Evolutionary conservation across 2,888 invertebrate genomes (phyloP).

Genomic region (Microplitis deprimator): DNA sequence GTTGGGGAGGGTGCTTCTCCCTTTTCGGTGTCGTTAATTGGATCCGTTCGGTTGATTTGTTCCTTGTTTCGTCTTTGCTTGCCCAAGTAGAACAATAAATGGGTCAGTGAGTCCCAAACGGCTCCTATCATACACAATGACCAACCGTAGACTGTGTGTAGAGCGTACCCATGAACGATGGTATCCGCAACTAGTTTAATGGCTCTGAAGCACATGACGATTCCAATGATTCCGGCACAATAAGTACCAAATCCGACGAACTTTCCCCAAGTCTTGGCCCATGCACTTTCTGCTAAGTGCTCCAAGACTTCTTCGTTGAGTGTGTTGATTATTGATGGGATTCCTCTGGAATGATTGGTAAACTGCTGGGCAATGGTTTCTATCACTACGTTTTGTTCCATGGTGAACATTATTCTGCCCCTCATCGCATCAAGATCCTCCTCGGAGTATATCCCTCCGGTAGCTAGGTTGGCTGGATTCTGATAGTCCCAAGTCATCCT

Average conservation of each 20-base stretch:
- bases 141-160: conserved; percentile 24
- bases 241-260: conserved; percentile 32
- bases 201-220: not conserved
- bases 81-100: conserved; percentile 17
- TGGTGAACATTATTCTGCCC: conserved; percentile 32
- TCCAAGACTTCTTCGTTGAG: conserved; percentile 42
- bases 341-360: conserved; percentile 1
- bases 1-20: conserved; percentile 33
- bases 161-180: not conserved
- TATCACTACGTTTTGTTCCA: conserved; percentile 15
- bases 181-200: not conserved
- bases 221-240: conserved; percentile 28
- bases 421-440: conserved; percentile 32
- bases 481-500: conserved; percentile 41
- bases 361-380: conserved; percentile 29
- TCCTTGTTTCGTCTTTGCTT: not conserved
- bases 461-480: conserved; percentile 15
- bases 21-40: not conserved
- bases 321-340: conserved; percentile 24
- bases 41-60: too few relatives aligned
- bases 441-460: conserved; percentile 40
- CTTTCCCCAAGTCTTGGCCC: conserved; percentile 14
- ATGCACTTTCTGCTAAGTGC: conserved; percentile 36
- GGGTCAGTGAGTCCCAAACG: conserved; percentile 26
- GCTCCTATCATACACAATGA: not conserved